A percentile compares a stretch with the other conserved stretches of the same genome.
Evolutionary conservation across 2,113 vertebrate genomes (phyloP).

Genomic region (Trinectes maculatus): DNA sequence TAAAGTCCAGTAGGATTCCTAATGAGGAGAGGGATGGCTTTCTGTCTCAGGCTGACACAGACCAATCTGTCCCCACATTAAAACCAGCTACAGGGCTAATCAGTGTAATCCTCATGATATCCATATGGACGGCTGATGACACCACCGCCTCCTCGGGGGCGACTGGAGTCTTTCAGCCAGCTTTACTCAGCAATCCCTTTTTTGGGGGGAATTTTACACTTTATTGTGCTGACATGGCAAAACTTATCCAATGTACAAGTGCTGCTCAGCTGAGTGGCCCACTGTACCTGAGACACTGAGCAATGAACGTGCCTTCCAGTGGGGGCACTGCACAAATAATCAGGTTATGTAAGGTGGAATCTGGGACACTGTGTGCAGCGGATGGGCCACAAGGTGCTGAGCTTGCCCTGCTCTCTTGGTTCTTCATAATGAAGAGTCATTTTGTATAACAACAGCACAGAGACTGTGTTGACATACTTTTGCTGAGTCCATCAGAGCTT

Average conservation of each 20-base stretch:
- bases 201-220: conserved; percentile 24
- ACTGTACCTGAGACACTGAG: conserved; percentile 59
- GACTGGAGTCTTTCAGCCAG: conserved; percentile 8
- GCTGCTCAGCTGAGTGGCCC: conserved; percentile 1
- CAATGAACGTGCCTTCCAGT: conserved; percentile 36
- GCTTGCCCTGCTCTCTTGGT: conserved; percentile 16
- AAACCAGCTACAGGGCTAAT: background rate
- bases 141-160: conserved; percentile 6
- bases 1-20: conserved; percentile 48
- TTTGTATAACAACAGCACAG: conserved; percentile 44
- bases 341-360: conserved; percentile 63
- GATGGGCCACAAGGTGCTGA: conserved; percentile 61
- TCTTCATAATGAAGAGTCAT: conserved; percentile 51
- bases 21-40: conserved; percentile 30
- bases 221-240: conserved; percentile 48
- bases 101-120: conserved; percentile 21
- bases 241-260: conserved; percentile 2
- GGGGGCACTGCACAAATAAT: conserved; percentile 55
- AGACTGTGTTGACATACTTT: conserved; percentile 49
- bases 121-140: conserved; percentile 25
- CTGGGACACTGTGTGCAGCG: conserved; percentile 63
- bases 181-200: conserved; percentile 55
- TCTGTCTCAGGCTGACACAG: conserved; percentile 10
- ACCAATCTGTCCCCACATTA: background rate
- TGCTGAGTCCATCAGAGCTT: conserved; percentile 44